Percentiles rank a stretch among this genome's conserved stretches.
phyloP scores from a whole-genome alignment of 2,797 vertebrate genomes.

The Takifugu rubripes region DNA sequence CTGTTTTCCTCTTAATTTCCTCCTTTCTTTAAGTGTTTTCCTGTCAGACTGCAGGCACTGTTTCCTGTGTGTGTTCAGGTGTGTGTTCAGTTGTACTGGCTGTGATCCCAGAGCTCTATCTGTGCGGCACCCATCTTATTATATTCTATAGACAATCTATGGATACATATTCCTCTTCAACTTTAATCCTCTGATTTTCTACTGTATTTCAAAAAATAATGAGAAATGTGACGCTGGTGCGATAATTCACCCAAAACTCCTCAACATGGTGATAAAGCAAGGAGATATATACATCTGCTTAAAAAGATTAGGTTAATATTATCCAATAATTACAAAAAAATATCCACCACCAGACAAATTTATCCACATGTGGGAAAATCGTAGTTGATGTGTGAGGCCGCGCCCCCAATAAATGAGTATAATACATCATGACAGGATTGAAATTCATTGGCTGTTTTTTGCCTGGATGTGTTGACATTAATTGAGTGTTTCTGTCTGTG shows the following conservation, averaged over 20 bases:
- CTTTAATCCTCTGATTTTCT: too few species aligned
- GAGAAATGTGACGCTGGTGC: too few species aligned
- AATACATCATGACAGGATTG: background rate
- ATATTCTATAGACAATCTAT: too few species aligned
- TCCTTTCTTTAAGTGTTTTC: slow-evolving; percentile 22
- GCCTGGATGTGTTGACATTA: slow-evolving; percentile 14
- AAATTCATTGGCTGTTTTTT: background rate
- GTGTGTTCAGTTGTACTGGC: slow-evolving; percentile 47
- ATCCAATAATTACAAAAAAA: too few species aligned
- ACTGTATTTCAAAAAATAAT: too few species aligned
- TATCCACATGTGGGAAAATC: too few species aligned
- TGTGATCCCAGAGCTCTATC: slow-evolving; percentile 42
- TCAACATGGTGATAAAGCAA: too few species aligned
- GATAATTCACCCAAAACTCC: too few species aligned
- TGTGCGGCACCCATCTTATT: slow-evolving; percentile 6
- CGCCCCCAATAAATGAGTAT: background rate
- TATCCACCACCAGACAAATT: background rate
- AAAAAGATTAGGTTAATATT: too few species aligned
- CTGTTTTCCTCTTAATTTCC: slow-evolving; percentile 35
- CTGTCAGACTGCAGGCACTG: slow-evolving; percentile 35
- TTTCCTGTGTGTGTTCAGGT: slow-evolving; percentile 16
- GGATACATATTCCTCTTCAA: too few species aligned
- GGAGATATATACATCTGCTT: too few species aligned
- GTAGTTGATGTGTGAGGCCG: background rate
- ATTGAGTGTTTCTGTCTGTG: slow-evolving; percentile 17